A percentile compares a stretch with the other conserved stretches of the same genome.
phyloP scores from a whole-genome alignment of 2,888 invertebrate genomes.

The Nephrotoma appendiculata region DNA sequence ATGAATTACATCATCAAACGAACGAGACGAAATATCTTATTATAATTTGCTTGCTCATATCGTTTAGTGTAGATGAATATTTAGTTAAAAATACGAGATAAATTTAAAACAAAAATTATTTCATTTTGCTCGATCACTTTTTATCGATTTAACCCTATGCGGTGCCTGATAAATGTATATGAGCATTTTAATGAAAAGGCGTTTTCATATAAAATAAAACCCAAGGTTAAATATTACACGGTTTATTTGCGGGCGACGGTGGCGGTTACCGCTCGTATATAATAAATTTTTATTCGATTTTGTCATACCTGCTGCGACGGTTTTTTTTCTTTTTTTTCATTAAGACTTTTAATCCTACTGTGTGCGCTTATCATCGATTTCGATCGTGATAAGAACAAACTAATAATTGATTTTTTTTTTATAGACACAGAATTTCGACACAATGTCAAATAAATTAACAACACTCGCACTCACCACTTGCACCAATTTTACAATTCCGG shows the following conservation, averaged over 20 bases:
- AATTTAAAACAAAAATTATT: neutral
- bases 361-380: neutral
- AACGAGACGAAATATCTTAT: neutral
- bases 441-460: neutral
- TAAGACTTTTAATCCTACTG: neutral
- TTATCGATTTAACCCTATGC: neutral
- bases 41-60: neutral
- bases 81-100: neutral
- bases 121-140: neutral
- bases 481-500: conserved; percentile 66
- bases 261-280: no score
- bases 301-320: neutral
- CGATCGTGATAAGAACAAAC: neutral
- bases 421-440: neutral
- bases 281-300: neutral
- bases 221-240: neutral
- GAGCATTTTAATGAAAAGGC: neutral
- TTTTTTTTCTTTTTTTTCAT: no score
- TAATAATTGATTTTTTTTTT: neutral
- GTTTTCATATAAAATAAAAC: neutral
- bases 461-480: conserved; percentile 59
- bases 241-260: neutral
- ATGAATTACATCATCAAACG: neutral
- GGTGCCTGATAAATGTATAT: neutral
- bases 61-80: neutral